Conservation (phyloP, 2,888 invertebrate genomes). For the Panzeria rudis region DNA sequence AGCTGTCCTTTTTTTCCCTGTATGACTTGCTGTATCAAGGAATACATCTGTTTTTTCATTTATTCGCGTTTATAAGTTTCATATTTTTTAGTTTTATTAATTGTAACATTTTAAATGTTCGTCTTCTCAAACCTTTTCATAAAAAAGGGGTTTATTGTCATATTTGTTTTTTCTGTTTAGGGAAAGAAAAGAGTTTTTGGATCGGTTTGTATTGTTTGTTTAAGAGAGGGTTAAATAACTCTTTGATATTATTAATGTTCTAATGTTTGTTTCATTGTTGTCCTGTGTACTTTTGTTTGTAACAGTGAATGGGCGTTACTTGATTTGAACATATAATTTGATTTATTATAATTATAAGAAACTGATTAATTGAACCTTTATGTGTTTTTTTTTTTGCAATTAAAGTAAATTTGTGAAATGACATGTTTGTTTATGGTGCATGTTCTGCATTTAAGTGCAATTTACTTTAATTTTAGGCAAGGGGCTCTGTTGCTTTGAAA, state of each 20-base stretch:
- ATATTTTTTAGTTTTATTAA: constrained; percentile 55
- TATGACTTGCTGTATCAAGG: constrained; percentile 54
- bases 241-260: constrained; percentile 65
- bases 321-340: constrained; percentile 53
- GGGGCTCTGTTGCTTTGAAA: background rate
- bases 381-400: background rate
- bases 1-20: constrained; percentile 67
- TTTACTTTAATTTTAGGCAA: background rate
- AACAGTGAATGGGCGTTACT: constrained; percentile 68
- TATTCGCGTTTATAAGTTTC: constrained; percentile 43
- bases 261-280: constrained; percentile 48
- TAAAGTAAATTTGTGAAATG: background rate
- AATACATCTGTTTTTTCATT: constrained; percentile 73
- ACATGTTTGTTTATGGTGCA: background rate
- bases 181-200: constrained; percentile 19
- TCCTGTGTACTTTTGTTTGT: constrained; percentile 35
- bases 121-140: background rate
- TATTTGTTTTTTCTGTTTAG: constrained; percentile 25
- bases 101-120: constrained; percentile 25
- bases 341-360: constrained; percentile 69
- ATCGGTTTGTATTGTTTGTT: constrained; percentile 34
- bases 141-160: constrained; percentile 54
- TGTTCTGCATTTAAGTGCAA: background rate
- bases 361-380: constrained; percentile 63
- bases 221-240: constrained; percentile 58